Conservation (phyloP, 2,797 vertebrate genomes). For the Benthosema pterotum region DNA sequence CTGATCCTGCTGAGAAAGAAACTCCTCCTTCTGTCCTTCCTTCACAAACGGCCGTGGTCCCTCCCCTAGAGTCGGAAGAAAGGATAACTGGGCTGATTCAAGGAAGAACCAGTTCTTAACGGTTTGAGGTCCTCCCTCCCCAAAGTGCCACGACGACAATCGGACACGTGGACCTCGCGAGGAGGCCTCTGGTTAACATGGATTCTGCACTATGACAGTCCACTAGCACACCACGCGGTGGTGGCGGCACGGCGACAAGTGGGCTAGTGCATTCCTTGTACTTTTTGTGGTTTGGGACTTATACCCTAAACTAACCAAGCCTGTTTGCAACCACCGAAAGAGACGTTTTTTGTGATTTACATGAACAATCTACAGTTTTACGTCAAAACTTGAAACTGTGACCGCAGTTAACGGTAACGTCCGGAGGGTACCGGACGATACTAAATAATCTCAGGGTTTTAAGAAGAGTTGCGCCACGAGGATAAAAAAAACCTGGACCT, state of each 20-base stretch:
- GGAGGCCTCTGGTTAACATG: constrained; percentile 35
- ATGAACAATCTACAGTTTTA: constrained; percentile 70
- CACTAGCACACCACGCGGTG: constrained; percentile 33
- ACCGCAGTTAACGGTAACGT: constrained; percentile 67
- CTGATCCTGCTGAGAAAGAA: constrained; percentile 59
- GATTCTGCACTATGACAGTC: constrained; percentile 24
- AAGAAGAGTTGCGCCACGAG: constrained; percentile 61
- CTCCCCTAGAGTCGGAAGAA: constrained; percentile 17
- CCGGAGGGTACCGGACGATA: constrained; percentile 74
- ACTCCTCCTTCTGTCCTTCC: neutral
- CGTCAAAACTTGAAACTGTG: constrained; percentile 66
- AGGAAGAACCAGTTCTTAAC: constrained; percentile 20
- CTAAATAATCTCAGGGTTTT: constrained; percentile 93
- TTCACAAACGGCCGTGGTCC: no score
- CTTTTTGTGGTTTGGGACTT: constrained; percentile 22
- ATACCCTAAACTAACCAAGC: constrained; percentile 26
- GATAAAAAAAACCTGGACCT: constrained; percentile 29
- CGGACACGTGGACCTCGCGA: constrained; percentile 45
- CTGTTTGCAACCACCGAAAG: constrained; percentile 28
- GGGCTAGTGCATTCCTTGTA: constrained; percentile 25
- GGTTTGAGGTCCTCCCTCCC: constrained; percentile 5
- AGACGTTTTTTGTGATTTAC: constrained; percentile 54
- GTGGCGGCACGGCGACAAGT: constrained; percentile 24
- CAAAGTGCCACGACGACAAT: constrained; percentile 10
- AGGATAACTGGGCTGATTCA: constrained; percentile 22